Evolutionary conservation across 2,888 invertebrate genomes (phyloP), one percentile per base, ranked within the genome.

Genomic region (Miltochrista miniata): DNA sequence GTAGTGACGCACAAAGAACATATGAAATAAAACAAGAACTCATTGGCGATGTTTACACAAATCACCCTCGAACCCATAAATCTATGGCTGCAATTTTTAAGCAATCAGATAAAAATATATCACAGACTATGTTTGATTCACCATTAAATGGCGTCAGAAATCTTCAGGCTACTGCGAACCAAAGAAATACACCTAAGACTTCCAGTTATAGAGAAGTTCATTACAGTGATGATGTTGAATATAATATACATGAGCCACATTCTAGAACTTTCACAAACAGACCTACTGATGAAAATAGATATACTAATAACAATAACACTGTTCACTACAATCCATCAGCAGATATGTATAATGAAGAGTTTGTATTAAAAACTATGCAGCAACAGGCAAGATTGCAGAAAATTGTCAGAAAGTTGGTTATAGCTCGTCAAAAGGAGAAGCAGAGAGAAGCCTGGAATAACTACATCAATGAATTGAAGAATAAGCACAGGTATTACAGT

Each of bases 401-500:
- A 14, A 51, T 87, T 13, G 70, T 87, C 0, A 74, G 65, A 41
- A 79, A 75, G 50, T 51, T 89, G 35, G 63, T 76, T 9, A 46
- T 68, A 35, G 70, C 67, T 2, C 70, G 85, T 56, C 73, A 80
- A 54, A 78, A 52, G 49, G 82, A 85, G 51, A 85, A 80, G 59
- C 70, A 81, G 44, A 71, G 63, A 39, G 76, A 81, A 49, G 60
- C 70, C 1, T 86, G 85, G 83, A 82, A 85, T 54, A 85, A 81
- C 47, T 86, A 81, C 40, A 82, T 90, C n/a, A 82, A 83, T 37
- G 68, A 78, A 34, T 64, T 87, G 33, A 83, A 79, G 54, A 79
- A 71, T 48, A 87, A 78, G 61, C 79, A 85, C 44, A 49, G 46
- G 24, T 54, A 63, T 49, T 55, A 60, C n/a, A 63, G 51, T 37